A percentile compares a stretch with the other conserved stretches of the same genome.
These are phyloP conservation scores for Eremobia ochroleuca DNA, from an alignment of 2,888 invertebrate genomes.

Conservation along the genomic window DNA sequence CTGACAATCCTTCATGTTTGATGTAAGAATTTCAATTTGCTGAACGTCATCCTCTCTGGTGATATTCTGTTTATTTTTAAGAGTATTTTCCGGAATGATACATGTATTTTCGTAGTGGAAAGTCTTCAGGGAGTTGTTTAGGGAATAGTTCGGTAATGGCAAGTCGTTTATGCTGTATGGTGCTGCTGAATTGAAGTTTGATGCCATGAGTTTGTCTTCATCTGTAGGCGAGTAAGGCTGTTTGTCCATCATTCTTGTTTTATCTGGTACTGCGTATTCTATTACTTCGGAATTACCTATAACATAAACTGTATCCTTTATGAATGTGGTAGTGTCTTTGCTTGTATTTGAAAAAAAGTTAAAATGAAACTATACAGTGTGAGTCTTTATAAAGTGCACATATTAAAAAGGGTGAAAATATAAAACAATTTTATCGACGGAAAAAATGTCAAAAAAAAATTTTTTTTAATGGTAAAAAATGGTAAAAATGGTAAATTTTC, in stretches of 20 bases:
- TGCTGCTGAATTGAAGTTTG: constrained; percentile 82
- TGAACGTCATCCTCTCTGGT: constrained; percentile 88
- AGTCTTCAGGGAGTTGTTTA: constrained; percentile 90
- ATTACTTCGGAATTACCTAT: constrained; percentile 87
- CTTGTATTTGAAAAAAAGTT: not conserved
- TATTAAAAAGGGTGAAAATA: too few species aligned
- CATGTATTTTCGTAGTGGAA: constrained; percentile 89
- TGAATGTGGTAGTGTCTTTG: constrained; percentile 29
- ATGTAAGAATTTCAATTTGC: constrained; percentile 87
- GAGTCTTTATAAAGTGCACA: too few species aligned
- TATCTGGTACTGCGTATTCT: constrained; percentile 90
- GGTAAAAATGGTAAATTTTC: too few species aligned
- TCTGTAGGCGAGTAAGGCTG: constrained; percentile 89
- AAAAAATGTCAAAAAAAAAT: too few species aligned
- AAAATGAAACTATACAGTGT: not conserved
- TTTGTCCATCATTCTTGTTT: constrained; percentile 86
- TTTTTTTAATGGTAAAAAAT: too few species aligned
- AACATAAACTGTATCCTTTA: constrained; percentile 72
- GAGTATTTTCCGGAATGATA: constrained; percentile 86
- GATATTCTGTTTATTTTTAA: constrained; percentile 86
- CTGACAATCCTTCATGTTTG: constrained; percentile 88
- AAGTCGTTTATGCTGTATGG: constrained; percentile 87
- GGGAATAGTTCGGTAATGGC: constrained; percentile 91
- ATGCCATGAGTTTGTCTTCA: constrained; percentile 88
- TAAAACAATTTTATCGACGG: too few species aligned